Evolutionary conservation across 2,888 invertebrate genomes (phyloP), one percentile per base, ranked within the genome.

Genomic region (Drosophila villosipedis): DNA sequence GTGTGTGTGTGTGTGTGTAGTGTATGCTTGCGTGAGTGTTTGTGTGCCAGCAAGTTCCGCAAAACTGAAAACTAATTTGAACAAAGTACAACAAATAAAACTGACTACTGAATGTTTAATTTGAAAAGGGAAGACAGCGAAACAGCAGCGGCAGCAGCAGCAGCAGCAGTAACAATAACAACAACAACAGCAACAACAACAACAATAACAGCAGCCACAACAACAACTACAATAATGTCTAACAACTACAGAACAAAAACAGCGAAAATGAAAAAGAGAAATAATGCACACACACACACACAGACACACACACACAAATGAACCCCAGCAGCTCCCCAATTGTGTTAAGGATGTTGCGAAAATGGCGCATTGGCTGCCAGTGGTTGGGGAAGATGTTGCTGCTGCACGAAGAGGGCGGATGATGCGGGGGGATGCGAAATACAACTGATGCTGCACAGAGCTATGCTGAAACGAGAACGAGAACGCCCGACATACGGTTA

Each of bases 101-200:
- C 85, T 90, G 87, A 88, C 87, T 88, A 85, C 87, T 88, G 89
- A 88, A 88, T 88, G 90, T 88, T 88, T 88, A 88, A 90, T 88
- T 90, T 88, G 83, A 88, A 88, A 87, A 88, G 86, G 90, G 80
- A 83, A 85, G 83, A 84, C 78, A 70, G 74, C 73, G 66, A 77
- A 35, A 54, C 25, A 35, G 35, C 54, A 54, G 35, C 54, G 35
- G 35, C 28, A 37, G 54, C 12, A 37, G 19, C 14, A 47, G 83
- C 76, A 75, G 64, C 49, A 68, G 16, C 64, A 70, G 41, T 58
- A 65, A 41, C 74, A 79, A 41, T 39, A 69, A 52, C 57, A 69
- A 54, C 61, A 69, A 54, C 61, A 72, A 50, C 78, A 76, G 60
- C 68, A 80, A 70, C 54, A 72, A 52, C 64, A 76, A 61, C 79